Percentiles rank a stretch among this genome's conserved stretches.
Conservation (phyloP, 1,140 invertebrate species). For the Monochamus saltuarius region DNA sequence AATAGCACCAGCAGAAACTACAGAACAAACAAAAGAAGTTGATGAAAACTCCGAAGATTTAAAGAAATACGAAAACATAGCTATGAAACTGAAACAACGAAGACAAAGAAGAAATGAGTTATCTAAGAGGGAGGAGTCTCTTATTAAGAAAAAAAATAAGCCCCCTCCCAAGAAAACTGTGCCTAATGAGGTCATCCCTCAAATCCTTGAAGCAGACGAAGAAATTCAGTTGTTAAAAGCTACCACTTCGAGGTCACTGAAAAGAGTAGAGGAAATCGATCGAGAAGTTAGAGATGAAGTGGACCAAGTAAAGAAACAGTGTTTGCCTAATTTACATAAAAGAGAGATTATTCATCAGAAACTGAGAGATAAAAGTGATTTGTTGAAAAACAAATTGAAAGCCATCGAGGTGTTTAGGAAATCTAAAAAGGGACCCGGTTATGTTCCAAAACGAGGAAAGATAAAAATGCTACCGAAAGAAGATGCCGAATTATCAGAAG, state of each 20-base stretch:
- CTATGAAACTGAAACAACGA: constrained; percentile 10
- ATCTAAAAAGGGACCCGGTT: constrained; percentile 61
- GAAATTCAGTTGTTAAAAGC: constrained; percentile 42
- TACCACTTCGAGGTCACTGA: constrained; percentile 31
- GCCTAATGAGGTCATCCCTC: constrained; percentile 3
- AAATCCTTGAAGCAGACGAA: constrained; percentile 35
- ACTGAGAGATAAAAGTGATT: constrained; percentile 64
- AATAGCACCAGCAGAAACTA: constrained; percentile 7
- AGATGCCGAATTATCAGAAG: constrained; percentile 68
- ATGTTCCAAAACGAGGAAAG: constrained; percentile 54
- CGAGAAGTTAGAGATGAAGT: constrained; percentile 29
- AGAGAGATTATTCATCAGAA: constrained; percentile 73
- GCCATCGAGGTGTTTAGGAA: constrained; percentile 75
- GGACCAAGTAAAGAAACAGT: background rate
- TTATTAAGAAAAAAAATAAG: constrained; percentile 17
- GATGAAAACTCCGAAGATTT: background rate
- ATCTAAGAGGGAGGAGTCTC: constrained; percentile 18
- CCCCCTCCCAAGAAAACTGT: background rate
- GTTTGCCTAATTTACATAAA: constrained; percentile 27
- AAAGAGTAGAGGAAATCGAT: constrained; percentile 35
- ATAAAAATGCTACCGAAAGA: constrained; percentile 55
- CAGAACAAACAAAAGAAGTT: constrained; percentile 19
- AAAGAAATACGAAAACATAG: constrained; percentile 12
- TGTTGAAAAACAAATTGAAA: constrained; percentile 69
- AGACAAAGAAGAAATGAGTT: constrained; percentile 13